These are phyloP conservation scores for Corythucha ciliata DNA, from an alignment of 2,888 invertebrate species.

Conservation along the genomic window DNA sequence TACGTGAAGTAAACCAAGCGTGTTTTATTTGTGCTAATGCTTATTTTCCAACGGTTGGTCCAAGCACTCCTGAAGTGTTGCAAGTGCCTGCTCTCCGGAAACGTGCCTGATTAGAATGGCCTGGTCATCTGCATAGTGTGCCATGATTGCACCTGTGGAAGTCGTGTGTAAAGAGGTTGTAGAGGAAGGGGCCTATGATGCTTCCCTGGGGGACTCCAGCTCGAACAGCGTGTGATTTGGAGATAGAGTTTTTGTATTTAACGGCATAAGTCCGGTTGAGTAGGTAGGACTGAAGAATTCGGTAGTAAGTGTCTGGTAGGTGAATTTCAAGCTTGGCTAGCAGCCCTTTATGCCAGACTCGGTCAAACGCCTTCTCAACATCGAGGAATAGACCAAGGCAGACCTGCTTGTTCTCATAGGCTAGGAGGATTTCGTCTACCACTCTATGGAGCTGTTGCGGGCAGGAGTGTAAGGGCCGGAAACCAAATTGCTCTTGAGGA, in stretches of 20 bases:
- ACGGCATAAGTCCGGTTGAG: conserved; percentile 9
- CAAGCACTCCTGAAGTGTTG: conserved; percentile 4
- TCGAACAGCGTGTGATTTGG: conserved; percentile 4
- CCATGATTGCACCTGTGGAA: conserved; percentile 6
- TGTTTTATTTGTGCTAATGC: conserved; percentile 8
- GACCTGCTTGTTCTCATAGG: conserved; percentile 14
- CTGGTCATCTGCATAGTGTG: conserved; percentile 9
- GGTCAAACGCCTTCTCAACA: conserved; percentile 7
- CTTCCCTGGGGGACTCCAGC: conserved; percentile 25
- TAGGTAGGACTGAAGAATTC: conserved; percentile 18
- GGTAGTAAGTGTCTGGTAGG: conserved; percentile 16
- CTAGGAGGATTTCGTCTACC: conserved; percentile 11
- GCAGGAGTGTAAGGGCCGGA: conserved; percentile 13
- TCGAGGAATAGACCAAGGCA: conserved; percentile 12
- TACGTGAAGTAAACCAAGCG: conserved; percentile 6
- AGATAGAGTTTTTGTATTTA: not conserved
- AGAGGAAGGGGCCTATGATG: conserved; percentile 20
- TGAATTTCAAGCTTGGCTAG: conserved; percentile 12
- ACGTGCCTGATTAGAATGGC: conserved; percentile 6
- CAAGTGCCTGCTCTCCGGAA: not conserved
- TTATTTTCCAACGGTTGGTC: conserved; percentile 7
- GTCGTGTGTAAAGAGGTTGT: conserved; percentile 13
- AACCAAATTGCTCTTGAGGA: conserved; percentile 11
- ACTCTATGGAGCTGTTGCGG: conserved; percentile 12
- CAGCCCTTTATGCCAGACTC: conserved; percentile 20